A percentile compares a stretch with the other conserved stretches of the same genome.
Conservation (phyloP, 1,140 invertebrate genomes). For the Condylostylus longicornis region DNA sequence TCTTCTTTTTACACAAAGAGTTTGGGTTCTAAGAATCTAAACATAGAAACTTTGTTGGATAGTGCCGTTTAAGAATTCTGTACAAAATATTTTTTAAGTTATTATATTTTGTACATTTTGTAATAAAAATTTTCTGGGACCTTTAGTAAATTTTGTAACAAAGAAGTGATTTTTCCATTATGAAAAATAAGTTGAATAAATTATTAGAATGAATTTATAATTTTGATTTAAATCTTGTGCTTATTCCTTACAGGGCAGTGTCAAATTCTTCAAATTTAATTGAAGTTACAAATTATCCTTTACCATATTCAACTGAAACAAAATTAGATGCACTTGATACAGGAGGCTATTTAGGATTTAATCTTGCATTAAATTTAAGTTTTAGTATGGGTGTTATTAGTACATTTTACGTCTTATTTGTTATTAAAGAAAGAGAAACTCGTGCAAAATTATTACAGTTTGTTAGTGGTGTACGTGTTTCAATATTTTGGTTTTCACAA, state of each 20-base stretch:
- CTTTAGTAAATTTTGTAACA: too few relatives aligned
- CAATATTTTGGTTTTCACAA: conserved; percentile 50
- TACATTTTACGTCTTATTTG: conserved; percentile 52
- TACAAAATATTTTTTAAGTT: too few relatives aligned
- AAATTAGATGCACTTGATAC: conserved; percentile 8
- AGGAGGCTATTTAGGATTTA: conserved; percentile 35
- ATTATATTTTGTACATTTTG: too few relatives aligned
- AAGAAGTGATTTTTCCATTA: too few relatives aligned
- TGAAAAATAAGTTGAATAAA: too few relatives aligned
- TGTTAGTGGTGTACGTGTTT: conserved; percentile 51
- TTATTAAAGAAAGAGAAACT: conserved; percentile 40
- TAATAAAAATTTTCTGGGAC: too few relatives aligned
- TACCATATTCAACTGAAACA: conserved; percentile 1
- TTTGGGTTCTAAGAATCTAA: too few relatives aligned
- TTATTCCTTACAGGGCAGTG: neutral
- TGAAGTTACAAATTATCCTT: conserved; percentile 10
- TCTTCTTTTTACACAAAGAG: too few relatives aligned
- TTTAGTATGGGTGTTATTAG: conserved; percentile 49
- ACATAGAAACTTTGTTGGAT: too few relatives aligned
- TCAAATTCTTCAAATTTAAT: conserved; percentile 2
- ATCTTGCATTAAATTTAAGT: conserved; percentile 37
- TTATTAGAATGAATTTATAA: too few relatives aligned
- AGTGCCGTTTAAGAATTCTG: too few relatives aligned
- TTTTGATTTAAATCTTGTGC: too few relatives aligned
- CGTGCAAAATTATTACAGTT: conserved; percentile 38